Percentiles rank a stretch among this genome's conserved stretches.
Evolutionary conservation across 2,797 vertebrate genomes (phyloP).

Genomic region (Sphenopsis melanotis): DNA sequence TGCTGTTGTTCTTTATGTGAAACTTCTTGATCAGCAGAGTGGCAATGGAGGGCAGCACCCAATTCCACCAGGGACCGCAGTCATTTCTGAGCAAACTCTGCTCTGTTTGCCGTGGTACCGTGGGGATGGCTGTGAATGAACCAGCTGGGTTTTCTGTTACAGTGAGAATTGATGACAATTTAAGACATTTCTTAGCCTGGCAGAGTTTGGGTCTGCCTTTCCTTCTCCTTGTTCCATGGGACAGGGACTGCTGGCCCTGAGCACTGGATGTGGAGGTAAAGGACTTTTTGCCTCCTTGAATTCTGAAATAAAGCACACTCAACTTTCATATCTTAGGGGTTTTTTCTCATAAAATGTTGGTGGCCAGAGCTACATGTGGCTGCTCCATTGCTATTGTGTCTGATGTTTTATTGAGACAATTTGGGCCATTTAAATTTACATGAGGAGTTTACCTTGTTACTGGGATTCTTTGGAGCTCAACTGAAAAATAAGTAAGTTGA

Average conservation of each 20-base stretch:
- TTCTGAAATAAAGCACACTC: not conserved
- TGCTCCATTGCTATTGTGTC: not conserved
- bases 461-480: not conserved
- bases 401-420: not conserved
- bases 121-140: not conserved
- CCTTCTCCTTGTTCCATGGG: not conserved
- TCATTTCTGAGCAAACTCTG: not conserved
- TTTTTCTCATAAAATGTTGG: not conserved
- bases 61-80: not conserved
- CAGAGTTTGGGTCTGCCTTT: not conserved
- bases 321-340: fast-evolving
- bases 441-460: not conserved
- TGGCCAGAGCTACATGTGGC: not conserved
- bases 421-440: not conserved
- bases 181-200: not conserved
- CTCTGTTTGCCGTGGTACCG: not conserved
- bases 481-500: not conserved
- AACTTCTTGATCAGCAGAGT: not conserved
- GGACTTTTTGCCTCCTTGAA: not conserved
- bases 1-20: not conserved
- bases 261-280: not conserved
- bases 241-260: fast-evolving
- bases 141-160: not conserved
- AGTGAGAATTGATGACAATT: not conserved
- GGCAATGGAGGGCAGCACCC: not conserved